These are phyloP conservation scores for Coregonus sp. DNA, from an alignment of 2,797 vertebrate species.

Conservation along the genomic window DNA sequence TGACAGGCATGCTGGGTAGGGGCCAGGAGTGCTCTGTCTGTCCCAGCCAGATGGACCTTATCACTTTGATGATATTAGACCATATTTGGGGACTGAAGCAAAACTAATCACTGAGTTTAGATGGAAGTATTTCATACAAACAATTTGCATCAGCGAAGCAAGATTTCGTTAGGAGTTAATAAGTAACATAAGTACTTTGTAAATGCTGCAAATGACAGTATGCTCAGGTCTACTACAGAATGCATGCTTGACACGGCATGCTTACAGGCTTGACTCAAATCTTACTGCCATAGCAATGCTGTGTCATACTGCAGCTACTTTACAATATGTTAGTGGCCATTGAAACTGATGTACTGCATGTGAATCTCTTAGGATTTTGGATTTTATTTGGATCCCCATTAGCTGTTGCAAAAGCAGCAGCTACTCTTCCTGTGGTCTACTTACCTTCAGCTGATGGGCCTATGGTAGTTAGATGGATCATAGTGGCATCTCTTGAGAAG, in stretches of 20 bases:
- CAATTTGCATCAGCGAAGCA: neutral
- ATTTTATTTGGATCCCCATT: too few relatives aligned
- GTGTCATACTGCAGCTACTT: neutral
- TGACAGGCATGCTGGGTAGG: neutral
- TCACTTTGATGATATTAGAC: constrained; percentile 34
- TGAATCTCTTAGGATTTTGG: neutral
- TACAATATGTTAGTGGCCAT: neutral
- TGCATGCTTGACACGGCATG: neutral
- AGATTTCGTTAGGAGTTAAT: neutral
- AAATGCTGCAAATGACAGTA: neutral
- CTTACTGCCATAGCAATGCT: neutral
- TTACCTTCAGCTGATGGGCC: too few relatives aligned
- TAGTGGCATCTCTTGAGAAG: neutral
- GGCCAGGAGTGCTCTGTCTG: constrained; percentile 18
- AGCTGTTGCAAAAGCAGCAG: too few relatives aligned
- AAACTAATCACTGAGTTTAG: neutral
- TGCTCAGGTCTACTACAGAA: neutral
- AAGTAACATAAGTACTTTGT: neutral
- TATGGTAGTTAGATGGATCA: neutral
- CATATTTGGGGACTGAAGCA: constrained; percentile 16
- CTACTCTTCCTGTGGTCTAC: too few relatives aligned
- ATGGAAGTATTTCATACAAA: too few relatives aligned
- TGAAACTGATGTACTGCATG: neutral
- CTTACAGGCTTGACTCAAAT: neutral
- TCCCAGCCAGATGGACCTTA: constrained; percentile 48